Evolutionary conservation across 2,797 vertebrate genomes (phyloP), one percentile per base, ranked within the genome.

Genomic region (Pangasius sanitwongsei): DNA sequence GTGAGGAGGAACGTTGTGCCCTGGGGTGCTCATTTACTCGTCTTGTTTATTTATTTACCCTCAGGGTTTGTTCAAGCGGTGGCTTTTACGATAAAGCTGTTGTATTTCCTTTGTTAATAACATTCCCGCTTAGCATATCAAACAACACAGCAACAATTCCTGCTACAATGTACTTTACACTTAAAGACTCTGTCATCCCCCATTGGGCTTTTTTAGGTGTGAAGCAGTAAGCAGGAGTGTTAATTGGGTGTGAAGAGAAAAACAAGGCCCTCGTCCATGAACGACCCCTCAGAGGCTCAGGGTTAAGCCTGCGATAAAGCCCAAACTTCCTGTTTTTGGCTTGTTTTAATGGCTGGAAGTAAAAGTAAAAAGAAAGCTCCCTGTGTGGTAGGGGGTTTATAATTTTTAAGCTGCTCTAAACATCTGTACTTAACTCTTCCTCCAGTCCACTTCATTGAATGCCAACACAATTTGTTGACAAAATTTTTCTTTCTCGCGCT

Each of bases 331-430:
- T 97, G 97, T 97, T 69, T 95, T 94, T 94, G 95, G 95, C 94
- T 95, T 95, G 95, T 94, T 95, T 97, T 97, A 97, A 96, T 95
- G 94, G 95, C 93, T 94, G 94, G 94, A 96, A 96, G 96, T 96
- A 97, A 97, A 97, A 96, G 96, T 96, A 95, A 96, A 96, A 96
- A 94, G 95, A 95, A 95, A 95, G 93, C 93, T 93, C 96, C 93
- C 94, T 93, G 96, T 94, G 92, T 95, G 97, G 94, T 92, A 93
- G 93, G 95, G 95, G 94, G 94, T 95, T 96, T 96, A 96, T 96
- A 11, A n/a, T 96, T 97, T 97, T 97, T 96, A 97, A 97, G 96
- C 96, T 96, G 95, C 96, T 97, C 96, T 96, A 97, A 97, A 97
- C 97, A 97, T 96, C 96, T 97, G 96, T 94, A 94, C 93, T 95